Percentiles rank a stretch among this genome's conserved stretches.
These are phyloP conservation scores for Sinocyclocheilus grahami DNA, from an alignment of 2,113 vertebrate species.

Conservation along the genomic window DNA sequence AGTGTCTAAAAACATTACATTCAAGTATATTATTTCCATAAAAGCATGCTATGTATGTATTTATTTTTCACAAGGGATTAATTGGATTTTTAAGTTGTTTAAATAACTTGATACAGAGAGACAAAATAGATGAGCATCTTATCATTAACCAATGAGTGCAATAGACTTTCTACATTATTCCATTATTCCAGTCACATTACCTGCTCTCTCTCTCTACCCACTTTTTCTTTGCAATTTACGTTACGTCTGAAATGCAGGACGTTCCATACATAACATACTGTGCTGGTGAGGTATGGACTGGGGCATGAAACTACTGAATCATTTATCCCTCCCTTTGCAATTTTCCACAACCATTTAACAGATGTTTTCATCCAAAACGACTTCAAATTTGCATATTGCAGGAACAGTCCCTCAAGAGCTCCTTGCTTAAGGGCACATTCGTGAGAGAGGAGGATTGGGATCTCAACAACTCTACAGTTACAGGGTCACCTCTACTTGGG, in stretches of 20 bases:
- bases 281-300: background rate
- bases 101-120: too few relatives aligned
- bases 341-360: slow-evolving; percentile 15
- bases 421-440: slow-evolving; percentile 7
- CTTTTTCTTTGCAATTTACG: background rate
- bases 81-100: too few relatives aligned
- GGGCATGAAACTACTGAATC: slow-evolving; percentile 12
- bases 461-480: slow-evolving; percentile 18
- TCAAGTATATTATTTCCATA: background rate
- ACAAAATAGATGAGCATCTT: background rate
- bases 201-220: background rate
- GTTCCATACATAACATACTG: background rate
- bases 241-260: background rate
- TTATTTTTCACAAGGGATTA: too few relatives aligned
- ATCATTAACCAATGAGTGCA: background rate
- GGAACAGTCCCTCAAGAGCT: slow-evolving; percentile 4
- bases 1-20: background rate
- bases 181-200: background rate
- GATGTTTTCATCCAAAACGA: slow-evolving; percentile 25
- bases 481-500: slow-evolving; percentile 12
- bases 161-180: background rate
- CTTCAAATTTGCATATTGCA: slow-evolving; percentile 8
- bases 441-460: background rate
- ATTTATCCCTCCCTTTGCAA: background rate
- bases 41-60: too few relatives aligned